Percentiles rank a stretch among this genome's conserved stretches.
These are phyloP conservation scores for Chelmon rostratus DNA, from an alignment of 2,797 vertebrate genomes.

Conservation along the genomic window DNA sequence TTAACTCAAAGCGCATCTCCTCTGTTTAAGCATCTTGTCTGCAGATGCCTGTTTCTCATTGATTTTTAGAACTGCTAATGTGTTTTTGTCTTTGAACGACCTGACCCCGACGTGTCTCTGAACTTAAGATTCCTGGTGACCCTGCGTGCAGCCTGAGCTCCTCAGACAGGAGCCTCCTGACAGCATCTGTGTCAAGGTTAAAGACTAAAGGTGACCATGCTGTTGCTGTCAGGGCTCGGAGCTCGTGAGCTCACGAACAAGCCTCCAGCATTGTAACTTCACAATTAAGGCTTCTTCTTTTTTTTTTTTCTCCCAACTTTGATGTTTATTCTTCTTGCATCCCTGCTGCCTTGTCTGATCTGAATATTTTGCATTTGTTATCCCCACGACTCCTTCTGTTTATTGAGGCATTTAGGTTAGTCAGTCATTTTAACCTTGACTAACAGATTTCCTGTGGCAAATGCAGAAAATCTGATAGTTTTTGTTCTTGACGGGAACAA, in stretches of 20 bases:
- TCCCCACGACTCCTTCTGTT: constrained; percentile 41
- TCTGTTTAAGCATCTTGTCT: constrained; percentile 34
- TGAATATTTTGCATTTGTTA: constrained; percentile 45
- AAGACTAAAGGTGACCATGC: constrained; percentile 53
- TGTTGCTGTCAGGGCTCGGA: constrained; percentile 35
- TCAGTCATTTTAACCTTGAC: constrained; percentile 64
- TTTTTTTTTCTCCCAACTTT: constrained; percentile 16
- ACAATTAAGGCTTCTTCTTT: constrained; percentile 42
- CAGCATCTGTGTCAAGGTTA: constrained; percentile 56
- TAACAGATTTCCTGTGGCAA: constrained; percentile 59
- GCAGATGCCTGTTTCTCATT: constrained; percentile 34
- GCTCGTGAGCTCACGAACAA: constrained; percentile 13
- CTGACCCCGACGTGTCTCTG: constrained; percentile 18
- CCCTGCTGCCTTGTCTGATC: constrained; percentile 45
- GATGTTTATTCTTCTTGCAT: constrained; percentile 47
- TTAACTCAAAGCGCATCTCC: constrained; percentile 21
- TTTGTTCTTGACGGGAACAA: constrained; percentile 48
- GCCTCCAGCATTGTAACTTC: constrained; percentile 23
- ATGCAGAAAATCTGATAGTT: constrained; percentile 42
- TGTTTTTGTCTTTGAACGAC: constrained; percentile 44
- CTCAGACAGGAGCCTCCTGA: constrained; percentile 39
- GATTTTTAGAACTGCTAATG: constrained; percentile 54
- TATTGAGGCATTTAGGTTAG: constrained; percentile 52
- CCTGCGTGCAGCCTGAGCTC: constrained; percentile 9
- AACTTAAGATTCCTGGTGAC: constrained; percentile 32